Evolutionary conservation across 2,113 vertebrate species (phyloP).

Genomic region (Caracal caracal): DNA sequence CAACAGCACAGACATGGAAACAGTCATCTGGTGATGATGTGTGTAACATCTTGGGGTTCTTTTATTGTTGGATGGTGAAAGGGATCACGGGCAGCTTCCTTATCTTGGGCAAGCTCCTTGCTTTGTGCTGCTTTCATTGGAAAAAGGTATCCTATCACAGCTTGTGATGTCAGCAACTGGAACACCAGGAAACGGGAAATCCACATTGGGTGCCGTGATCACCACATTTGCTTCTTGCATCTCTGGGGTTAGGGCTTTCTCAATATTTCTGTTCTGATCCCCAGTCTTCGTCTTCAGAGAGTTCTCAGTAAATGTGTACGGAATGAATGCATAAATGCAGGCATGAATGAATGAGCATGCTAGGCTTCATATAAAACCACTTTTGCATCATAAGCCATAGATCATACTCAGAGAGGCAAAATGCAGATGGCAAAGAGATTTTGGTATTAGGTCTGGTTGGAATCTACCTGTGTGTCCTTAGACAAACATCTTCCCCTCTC

Average conservation of each 20-base stretch:
- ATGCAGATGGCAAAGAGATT: not conserved
- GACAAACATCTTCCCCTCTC: not conserved
- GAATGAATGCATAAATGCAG: too few species aligned
- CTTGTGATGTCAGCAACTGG: not conserved
- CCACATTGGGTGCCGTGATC: not conserved
- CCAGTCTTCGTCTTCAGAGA: not conserved
- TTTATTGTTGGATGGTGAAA: not conserved
- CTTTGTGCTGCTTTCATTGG: not conserved
- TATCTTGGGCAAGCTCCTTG: not conserved
- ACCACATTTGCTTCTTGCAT: not conserved
- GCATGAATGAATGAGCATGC: not conserved
- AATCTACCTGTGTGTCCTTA: not conserved
- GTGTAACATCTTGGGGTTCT: not conserved
- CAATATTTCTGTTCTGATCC: not conserved
- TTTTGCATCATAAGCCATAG: not conserved
- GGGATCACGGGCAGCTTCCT: not conserved
- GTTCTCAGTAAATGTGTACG: too few species aligned
- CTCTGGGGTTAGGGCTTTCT: not conserved
- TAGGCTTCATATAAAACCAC: not conserved
- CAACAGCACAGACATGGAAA: not conserved
- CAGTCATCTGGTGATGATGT: fast-evolving
- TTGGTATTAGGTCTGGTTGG: not conserved
- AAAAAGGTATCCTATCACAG: fast-evolving
- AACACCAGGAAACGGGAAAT: not conserved
- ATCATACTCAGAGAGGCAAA: not conserved